Percentiles rank a stretch among this genome's conserved stretches.
Evolutionary conservation across 2,888 invertebrate species (phyloP).

Genomic region (Stenotaenia linearis): DNA sequence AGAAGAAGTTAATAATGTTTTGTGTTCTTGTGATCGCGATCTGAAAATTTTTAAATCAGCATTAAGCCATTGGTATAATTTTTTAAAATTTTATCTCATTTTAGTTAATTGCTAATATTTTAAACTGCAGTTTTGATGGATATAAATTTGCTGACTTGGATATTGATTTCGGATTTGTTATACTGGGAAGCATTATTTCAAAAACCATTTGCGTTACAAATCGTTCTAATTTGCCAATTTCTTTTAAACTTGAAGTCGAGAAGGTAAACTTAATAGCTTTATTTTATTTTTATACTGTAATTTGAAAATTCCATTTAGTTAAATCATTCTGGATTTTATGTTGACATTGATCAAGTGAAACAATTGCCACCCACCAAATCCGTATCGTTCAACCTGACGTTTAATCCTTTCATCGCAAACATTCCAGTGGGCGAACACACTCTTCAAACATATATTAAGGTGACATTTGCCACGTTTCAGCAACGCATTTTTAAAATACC

Average conservation of each 20-base stretch:
- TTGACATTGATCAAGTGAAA: not conserved
- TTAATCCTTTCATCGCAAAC: not conserved
- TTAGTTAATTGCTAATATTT: not conserved
- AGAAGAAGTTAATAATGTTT: too few species aligned
- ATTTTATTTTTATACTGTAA: not conserved
- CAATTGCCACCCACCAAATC: not conserved
- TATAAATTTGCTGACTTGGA: not conserved
- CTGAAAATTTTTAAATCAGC: not conserved
- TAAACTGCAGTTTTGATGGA: not conserved
- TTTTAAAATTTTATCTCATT: not conserved
- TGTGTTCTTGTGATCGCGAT: too few species aligned
- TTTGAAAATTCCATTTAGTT: not conserved
- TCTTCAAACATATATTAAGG: not conserved
- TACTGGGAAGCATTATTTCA: not conserved
- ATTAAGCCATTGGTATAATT: not conserved
- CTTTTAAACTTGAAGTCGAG: not conserved
- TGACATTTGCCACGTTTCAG: too few species aligned
- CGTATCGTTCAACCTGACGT: not conserved
- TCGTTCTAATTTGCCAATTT: not conserved
- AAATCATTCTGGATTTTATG: not conserved
- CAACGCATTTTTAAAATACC: not conserved
- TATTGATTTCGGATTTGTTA: not conserved
- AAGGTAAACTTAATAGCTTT: not conserved
- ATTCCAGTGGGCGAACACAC: not conserved
- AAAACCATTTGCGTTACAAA: not conserved